Percentiles rank a stretch among this genome's conserved stretches.
Conservation (phyloP, 2,797 vertebrate genomes). For the Pangasius krempfi region DNA sequence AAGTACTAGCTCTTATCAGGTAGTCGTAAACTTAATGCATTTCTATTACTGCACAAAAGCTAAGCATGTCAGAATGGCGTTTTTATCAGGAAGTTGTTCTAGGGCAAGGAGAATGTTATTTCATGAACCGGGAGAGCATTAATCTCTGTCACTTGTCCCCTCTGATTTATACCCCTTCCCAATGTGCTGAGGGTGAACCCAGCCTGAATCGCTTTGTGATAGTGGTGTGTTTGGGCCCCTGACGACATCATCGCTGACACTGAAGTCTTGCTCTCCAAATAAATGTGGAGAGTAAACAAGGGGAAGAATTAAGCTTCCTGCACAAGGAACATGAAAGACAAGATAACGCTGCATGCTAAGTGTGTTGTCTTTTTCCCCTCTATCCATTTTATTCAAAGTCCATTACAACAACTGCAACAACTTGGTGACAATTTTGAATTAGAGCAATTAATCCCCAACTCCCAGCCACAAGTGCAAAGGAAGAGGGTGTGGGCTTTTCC, state of each 20-base stretch:
- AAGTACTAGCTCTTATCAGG: slow-evolving; percentile 64
- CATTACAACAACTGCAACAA: slow-evolving; percentile 56
- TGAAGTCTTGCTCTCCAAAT: slow-evolving; percentile 82
- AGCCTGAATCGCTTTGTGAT: slow-evolving; percentile 73
- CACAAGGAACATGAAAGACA: slow-evolving; percentile 72
- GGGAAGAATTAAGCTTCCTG: slow-evolving; percentile 72
- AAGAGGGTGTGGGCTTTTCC: slow-evolving; percentile 41
- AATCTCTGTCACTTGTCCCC: slow-evolving; percentile 81
- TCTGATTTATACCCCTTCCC: slow-evolving; percentile 82
- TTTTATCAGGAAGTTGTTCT: slow-evolving; percentile 79
- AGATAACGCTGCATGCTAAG: slow-evolving; percentile 69
- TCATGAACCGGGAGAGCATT: slow-evolving; percentile 71
- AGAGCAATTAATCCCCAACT: slow-evolving; percentile 72
- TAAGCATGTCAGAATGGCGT: slow-evolving; percentile 70
- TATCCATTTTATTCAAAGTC: slow-evolving; percentile 64
- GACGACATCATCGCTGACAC: slow-evolving; percentile 78
- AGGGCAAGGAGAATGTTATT: slow-evolving; percentile 74
- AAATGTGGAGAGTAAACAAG: slow-evolving; percentile 69
- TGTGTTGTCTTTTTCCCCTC: slow-evolving; percentile 43
- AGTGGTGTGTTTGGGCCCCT: slow-evolving; percentile 73
- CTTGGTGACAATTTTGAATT: slow-evolving; percentile 69
- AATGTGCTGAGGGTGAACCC: slow-evolving; percentile 68
- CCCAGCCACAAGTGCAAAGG: slow-evolving; percentile 46
- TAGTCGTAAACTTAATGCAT: slow-evolving; percentile 75
- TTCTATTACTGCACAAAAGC: slow-evolving; percentile 74